These are phyloP conservation scores for Hirtodrosophila histrioides DNA, from an alignment of 2,888 invertebrate genomes.

Conservation along the genomic window DNA sequence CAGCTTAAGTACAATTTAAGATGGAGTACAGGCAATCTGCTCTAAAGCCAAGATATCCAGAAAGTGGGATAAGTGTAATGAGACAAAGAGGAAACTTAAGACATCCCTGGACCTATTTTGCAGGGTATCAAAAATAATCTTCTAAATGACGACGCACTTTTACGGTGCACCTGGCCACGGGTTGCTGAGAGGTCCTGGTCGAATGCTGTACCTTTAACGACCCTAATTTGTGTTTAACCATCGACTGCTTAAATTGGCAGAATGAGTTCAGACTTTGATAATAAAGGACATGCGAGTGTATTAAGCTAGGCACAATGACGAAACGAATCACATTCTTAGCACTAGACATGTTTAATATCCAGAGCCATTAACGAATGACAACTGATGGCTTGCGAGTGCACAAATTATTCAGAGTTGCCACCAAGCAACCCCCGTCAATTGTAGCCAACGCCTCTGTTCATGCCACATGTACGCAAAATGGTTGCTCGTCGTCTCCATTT, in stretches of 20 bases:
- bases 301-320: conserved; percentile 1
- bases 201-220: background rate
- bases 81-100: no score
- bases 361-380: conserved; percentile 39
- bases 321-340: conserved; percentile 13
- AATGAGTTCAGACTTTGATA: background rate
- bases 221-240: background rate
- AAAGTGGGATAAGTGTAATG: no score
- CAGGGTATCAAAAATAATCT: conserved; percentile 56
- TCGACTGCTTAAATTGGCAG: conserved; percentile 13
- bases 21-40: no score
- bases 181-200: background rate
- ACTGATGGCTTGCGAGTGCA: conserved; percentile 24
- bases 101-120: background rate
- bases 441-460: conserved; percentile 13
- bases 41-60: no score
- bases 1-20: no score
- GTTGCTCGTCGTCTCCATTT: conserved; percentile 5
- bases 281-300: background rate
- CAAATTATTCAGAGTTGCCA: conserved; percentile 33
- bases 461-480: conserved; percentile 3
- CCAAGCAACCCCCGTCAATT: conserved; percentile 1
- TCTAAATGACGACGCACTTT: conserved; percentile 56
- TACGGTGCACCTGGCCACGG: conserved; percentile 43
- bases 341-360: conserved; percentile 27